phyloP scores from a whole-genome alignment of 1,140 invertebrate species.

The Apis florea region DNA sequence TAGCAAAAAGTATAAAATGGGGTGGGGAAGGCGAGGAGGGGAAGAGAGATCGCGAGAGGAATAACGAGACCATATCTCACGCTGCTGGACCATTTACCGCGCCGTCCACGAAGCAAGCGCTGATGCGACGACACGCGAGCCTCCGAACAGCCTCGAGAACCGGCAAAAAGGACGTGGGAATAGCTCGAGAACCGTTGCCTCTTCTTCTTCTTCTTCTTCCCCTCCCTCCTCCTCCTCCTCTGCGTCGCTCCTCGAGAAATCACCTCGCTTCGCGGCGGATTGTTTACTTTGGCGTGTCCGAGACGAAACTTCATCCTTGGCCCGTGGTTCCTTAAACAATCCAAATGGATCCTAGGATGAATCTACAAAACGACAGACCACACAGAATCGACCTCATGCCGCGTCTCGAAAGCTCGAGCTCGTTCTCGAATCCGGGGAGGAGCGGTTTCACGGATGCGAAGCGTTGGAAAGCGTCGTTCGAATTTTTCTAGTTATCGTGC shows the following conservation, averaged over 20 bases:
- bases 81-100: slow-evolving; percentile 35
- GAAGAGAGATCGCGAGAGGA: neutral
- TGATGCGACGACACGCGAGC: slow-evolving; percentile 44
- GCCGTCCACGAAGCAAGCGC: neutral
- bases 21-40: neutral
- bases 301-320: slow-evolving; percentile 37
- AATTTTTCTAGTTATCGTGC: neutral
- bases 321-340: slow-evolving; percentile 63
- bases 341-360: slow-evolving; percentile 57
- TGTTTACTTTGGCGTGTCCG: slow-evolving; percentile 56
- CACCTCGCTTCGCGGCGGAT: neutral
- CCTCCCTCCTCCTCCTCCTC: neutral
- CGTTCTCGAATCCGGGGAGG: neutral
- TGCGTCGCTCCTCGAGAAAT: neutral
- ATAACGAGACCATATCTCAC: slow-evolving; percentile 49
- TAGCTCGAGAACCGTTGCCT: slow-evolving; percentile 37
- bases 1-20: neutral
- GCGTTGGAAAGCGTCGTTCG: neutral
- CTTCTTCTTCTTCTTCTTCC: slow-evolving; percentile 7
- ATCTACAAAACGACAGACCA: slow-evolving; percentile 61
- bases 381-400: slow-evolving; percentile 61
- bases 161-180: slow-evolving; percentile 52
- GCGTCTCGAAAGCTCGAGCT: slow-evolving; percentile 10
- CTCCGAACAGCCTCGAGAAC: slow-evolving; percentile 34
- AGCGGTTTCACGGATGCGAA: neutral